Evolutionary conservation across 2,797 vertebrate species (phyloP), one percentile per base, ranked within the genome.

Genomic region (Sebastes itinus): DNA sequence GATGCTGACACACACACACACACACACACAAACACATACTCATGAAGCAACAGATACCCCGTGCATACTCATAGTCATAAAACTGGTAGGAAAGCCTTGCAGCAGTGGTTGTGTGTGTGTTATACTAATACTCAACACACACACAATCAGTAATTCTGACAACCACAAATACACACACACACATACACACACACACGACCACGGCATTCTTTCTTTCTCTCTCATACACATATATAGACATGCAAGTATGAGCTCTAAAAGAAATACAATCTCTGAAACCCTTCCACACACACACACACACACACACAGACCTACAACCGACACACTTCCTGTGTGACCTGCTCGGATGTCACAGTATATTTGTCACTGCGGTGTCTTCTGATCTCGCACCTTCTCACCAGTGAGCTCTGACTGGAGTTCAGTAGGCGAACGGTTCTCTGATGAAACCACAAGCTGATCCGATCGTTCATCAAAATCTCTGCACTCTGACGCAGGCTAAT

Each of bases 331-430:
- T 75, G 54, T 69, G 54, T 46, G 77, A 91, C 77, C 86, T 77
- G 80, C 82, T 81, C n/a, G 33, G 74, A 77, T 79, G 84, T 90
- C 89, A 90, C 82, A 84, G 58, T 58, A 12, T 56, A 83, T 89
- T 78, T 82, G 82, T 88, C 82, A 80, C 60, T 30, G 52, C 33
- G 10, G 59, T 75, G 56, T 46, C 30, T 63, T 81, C 78, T 16
- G 11, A 82, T 81, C 80, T 86, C 4, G 8, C 80, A 79, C 60
- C 64, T 81, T 85, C 70, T 87, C 85, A 75, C 63, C 78, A 65
- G 7, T 7, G 16, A 77, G 63, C 58, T 78, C 76, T 68, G 81
- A 82, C 54, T 67, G 49, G 9, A 0, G 20, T 52, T n/a, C 18
- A 52, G 49, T 9, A 52, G 49, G 49, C 49, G 20, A 52, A 0